Evolutionary conservation across 2,888 invertebrate species (phyloP).

Genomic region (Acheta domesticus): DNA sequence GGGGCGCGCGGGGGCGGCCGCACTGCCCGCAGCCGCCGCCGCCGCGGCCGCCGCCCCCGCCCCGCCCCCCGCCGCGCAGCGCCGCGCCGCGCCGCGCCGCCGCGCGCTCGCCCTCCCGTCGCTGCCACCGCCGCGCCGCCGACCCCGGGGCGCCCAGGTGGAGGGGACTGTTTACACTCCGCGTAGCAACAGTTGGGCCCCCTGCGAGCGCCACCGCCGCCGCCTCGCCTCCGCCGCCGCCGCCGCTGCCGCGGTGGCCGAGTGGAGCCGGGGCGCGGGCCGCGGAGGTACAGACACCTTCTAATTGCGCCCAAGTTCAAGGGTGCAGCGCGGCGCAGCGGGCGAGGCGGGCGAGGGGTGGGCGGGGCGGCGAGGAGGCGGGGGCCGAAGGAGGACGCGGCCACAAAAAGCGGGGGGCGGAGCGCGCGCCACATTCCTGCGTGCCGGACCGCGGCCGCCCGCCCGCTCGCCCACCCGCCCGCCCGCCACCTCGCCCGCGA

Average conservation of each 20-base stretch:
- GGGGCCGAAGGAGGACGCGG: background rate
- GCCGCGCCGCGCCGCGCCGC: background rate
- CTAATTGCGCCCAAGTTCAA: background rate
- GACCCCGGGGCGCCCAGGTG: constrained; percentile 10
- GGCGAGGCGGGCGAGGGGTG: constrained; percentile 19
- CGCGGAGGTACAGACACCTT: background rate
- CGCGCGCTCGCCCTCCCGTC: background rate
- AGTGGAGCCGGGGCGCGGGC: background rate
- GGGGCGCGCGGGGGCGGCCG: constrained; percentile 3
- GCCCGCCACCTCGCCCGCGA: too few species aligned
- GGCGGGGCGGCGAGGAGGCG: background rate
- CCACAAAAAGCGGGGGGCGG: background rate
- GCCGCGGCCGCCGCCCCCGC: background rate
- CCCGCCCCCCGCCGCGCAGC: background rate
- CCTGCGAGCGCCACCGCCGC: background rate
- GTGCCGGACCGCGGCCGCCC: too few species aligned
- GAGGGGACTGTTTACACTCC: constrained; percentile 18
- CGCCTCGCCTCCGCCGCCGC: background rate
- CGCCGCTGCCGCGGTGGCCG: background rate
- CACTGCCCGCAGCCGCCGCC: constrained; percentile 18
- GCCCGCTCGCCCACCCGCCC: too few species aligned
- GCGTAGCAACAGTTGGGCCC: constrained; percentile 18
- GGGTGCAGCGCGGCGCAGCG: constrained; percentile 19
- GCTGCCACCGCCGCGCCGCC: constrained; percentile 18
- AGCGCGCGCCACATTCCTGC: background rate